phyloP scores from a whole-genome alignment of 2,113 vertebrate species.

The Cyprinodon variegatus region DNA sequence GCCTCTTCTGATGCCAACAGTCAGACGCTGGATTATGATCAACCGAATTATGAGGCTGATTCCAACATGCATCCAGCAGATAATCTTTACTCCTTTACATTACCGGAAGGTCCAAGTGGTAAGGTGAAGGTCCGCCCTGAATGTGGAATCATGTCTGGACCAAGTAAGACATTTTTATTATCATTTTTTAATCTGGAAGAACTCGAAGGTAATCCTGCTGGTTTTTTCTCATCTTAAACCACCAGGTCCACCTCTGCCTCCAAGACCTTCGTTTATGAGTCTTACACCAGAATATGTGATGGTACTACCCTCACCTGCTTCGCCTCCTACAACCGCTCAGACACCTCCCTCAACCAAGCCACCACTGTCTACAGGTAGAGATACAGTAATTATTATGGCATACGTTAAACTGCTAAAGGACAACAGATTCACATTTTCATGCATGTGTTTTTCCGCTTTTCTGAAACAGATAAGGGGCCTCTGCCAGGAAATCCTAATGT shows the following conservation, averaged over 20 bases:
- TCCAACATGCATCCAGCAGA: conserved; percentile 26
- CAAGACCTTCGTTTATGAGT: conserved; percentile 59
- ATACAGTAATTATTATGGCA: background rate
- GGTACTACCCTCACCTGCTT: conserved; percentile 32
- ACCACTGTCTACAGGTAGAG: conserved; percentile 6
- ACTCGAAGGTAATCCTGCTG: background rate
- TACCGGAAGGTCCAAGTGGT: conserved; percentile 35
- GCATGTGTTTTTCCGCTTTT: background rate
- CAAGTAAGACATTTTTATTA: conserved; percentile 32
- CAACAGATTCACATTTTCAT: background rate
- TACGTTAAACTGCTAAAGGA: background rate
- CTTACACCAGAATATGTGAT: conserved; percentile 60
- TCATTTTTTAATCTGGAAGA: background rate
- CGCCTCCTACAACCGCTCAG: conserved; percentile 8
- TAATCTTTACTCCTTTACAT: conserved; percentile 22
- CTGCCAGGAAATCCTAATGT: conserved; percentile 78
- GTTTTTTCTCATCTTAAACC: background rate
- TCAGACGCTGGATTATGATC: conserved; percentile 30
- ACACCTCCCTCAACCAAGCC: background rate
- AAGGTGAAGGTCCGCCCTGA: conserved; percentile 22
- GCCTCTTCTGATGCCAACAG: background rate
- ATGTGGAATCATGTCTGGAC: background rate
- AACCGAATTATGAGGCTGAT: conserved; percentile 23
- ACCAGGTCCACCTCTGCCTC: conserved; percentile 53
- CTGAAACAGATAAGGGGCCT: conserved; percentile 35